Evolutionary conservation across 2,113 vertebrate species (phyloP).

Genomic region (Cacatua alba): DNA sequence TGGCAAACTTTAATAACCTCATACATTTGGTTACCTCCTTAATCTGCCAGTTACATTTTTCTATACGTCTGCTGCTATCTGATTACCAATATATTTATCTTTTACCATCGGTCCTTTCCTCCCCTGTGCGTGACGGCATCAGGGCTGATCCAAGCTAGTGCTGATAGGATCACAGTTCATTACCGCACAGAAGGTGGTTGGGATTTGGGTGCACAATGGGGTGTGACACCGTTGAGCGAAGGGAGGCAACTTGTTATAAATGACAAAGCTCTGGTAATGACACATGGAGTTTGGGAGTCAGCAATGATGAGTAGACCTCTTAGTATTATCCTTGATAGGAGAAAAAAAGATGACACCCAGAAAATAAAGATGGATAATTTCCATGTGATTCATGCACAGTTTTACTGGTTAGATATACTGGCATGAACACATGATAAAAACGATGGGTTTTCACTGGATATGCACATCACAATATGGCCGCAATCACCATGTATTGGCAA

Average conservation of each 20-base stretch:
- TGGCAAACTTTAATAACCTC: neutral
- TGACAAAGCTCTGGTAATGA: neutral
- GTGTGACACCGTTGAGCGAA: neutral
- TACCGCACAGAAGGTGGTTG: neutral
- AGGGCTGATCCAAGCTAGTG: neutral
- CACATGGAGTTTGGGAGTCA: neutral
- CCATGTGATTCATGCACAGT: neutral
- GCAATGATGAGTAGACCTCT: neutral
- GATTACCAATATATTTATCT: neutral
- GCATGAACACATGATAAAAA: neutral
- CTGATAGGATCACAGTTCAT: conserved; percentile 63
- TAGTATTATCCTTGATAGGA: neutral
- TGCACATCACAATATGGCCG: neutral
- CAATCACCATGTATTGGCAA: neutral
- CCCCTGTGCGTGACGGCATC: neutral
- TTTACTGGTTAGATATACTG: neutral
- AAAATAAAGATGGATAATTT: conserved; percentile 6
- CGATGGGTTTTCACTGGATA: conserved; percentile 4
- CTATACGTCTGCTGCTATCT: neutral
- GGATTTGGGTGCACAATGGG: conserved; percentile 38
- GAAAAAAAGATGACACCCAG: neutral
- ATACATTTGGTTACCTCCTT: conserved; percentile 17
- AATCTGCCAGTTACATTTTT: neutral
- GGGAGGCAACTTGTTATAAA: conserved; percentile 24
- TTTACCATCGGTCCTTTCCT: neutral